Percentiles rank a stretch among this genome's conserved stretches.
phyloP scores from a whole-genome alignment of 2,797 vertebrate species.

The Lagocephalus sceleratus region DNA sequence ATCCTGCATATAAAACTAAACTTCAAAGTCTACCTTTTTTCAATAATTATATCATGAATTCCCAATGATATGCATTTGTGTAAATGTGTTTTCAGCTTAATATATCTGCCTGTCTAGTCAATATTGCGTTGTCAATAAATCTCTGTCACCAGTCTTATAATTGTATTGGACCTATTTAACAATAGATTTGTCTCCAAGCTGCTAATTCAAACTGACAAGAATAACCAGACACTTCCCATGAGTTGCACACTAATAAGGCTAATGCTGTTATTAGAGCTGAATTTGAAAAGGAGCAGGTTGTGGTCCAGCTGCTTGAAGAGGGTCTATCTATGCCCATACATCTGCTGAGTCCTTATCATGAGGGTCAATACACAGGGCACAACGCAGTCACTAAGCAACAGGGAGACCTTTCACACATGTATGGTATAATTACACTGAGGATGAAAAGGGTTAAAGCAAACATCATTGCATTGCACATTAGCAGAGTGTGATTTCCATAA shows the following conservation, averaged over 20 bases:
- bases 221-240: background rate
- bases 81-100: background rate
- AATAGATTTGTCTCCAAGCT: background rate
- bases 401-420: conserved; percentile 42
- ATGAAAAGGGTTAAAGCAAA: conserved; percentile 31
- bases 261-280: conserved; percentile 5
- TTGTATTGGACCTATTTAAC: background rate
- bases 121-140: background rate
- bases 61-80: too few relatives aligned
- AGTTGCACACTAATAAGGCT: background rate
- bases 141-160: background rate
- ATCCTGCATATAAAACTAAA: too few relatives aligned
- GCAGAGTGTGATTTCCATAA: conserved; percentile 8
- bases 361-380: conserved; percentile 41
- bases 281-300: conserved; percentile 15
- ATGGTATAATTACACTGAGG: conserved; percentile 34
- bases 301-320: conserved; percentile 24
- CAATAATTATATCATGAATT: too few relatives aligned
- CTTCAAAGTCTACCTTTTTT: too few relatives aligned
- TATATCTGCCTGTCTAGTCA: background rate
- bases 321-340: conserved; percentile 24
- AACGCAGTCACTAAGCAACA: conserved; percentile 71
- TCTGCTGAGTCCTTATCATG: conserved; percentile 40
- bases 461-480: conserved; percentile 14
- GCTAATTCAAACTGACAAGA: background rate